Percentiles rank a stretch among this genome's conserved stretches.
phyloP scores from a whole-genome alignment of 2,797 vertebrate species.

The Acanthurus leucopareius region DNA sequence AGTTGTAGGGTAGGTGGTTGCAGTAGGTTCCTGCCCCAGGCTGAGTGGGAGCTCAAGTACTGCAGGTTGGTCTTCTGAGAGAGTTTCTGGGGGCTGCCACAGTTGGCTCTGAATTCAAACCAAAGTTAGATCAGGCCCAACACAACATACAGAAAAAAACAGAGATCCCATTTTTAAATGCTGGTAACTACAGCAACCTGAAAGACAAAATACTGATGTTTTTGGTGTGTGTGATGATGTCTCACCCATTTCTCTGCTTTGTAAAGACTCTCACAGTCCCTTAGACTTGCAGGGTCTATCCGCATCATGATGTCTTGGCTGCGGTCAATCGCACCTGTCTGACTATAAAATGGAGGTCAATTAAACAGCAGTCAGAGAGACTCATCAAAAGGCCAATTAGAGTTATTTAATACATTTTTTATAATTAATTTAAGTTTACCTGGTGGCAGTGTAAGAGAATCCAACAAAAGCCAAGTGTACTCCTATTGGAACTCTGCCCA shows the following conservation, averaged over 20 bases:
- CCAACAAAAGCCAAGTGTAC: slow-evolving; percentile 86
- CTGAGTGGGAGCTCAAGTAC: slow-evolving; percentile 62
- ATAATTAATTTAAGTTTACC: slow-evolving; percentile 59
- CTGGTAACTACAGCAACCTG: neutral
- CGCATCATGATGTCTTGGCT: slow-evolving; percentile 84
- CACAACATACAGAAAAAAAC: neutral
- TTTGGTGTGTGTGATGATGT: neutral
- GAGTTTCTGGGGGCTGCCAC: slow-evolving; percentile 65
- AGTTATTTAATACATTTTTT: neutral
- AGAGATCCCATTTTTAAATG: neutral
- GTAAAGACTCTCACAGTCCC: slow-evolving; percentile 45
- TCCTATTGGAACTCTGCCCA: slow-evolving; percentile 75
- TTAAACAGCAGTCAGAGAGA: neutral
- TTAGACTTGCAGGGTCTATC: slow-evolving; percentile 70
- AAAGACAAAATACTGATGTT: neutral
- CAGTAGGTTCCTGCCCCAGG: slow-evolving; percentile 50
- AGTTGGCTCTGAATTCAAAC: slow-evolving; percentile 60
- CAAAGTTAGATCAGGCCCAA: slow-evolving; percentile 12
- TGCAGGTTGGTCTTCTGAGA: slow-evolving; percentile 49
- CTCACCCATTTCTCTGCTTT: slow-evolving; percentile 70
- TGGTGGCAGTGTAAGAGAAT: slow-evolving; percentile 84
- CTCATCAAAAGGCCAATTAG: neutral
- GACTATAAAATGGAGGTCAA: slow-evolving; percentile 60
- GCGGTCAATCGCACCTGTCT: slow-evolving; percentile 80
- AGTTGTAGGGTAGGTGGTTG: slow-evolving; percentile 33